These are phyloP conservation scores for Hydrochoerus hydrochaeris DNA, from an alignment of 2,113 vertebrate genomes.

Conservation along the genomic window DNA sequence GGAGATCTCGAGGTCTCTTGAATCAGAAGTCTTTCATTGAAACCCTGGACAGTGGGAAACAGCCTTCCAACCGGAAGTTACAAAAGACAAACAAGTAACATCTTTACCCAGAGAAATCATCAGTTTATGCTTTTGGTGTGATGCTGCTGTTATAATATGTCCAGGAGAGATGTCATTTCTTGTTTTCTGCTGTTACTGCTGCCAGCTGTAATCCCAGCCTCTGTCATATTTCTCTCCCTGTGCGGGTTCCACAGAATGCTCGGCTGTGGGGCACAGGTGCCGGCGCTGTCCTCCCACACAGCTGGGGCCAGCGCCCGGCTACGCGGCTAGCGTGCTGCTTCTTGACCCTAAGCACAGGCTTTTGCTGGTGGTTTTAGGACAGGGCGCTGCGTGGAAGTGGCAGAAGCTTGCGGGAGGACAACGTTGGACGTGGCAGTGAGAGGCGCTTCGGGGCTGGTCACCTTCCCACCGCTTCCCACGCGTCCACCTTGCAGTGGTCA, in stretches of 20 bases:
- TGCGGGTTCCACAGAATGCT: constrained; percentile 39
- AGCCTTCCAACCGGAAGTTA: rapidly evolving
- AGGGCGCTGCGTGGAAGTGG: no score
- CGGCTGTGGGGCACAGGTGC: neutral
- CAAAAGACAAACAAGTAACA: neutral
- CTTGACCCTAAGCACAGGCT: neutral
- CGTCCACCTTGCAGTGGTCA: neutral
- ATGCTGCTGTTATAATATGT: rapidly evolving
- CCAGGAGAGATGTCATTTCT: rapidly evolving
- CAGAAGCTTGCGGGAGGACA: no score
- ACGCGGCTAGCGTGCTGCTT: no score
- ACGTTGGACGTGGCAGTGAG: no score
- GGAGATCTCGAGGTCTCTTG: rapidly evolving
- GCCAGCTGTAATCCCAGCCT: neutral
- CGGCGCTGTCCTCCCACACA: neutral
- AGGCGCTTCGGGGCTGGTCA: no score
- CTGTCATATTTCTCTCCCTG: neutral
- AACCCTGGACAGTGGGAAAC: neutral
- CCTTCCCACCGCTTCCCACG: rapidly evolving
- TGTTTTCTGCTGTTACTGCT: neutral
- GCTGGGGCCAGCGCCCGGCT: neutral
- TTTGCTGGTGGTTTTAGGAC: rapidly evolving
- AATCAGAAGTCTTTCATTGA: neutral
- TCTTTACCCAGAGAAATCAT: no score
- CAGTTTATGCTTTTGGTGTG: neutral